Conservation (phyloP, 37 sponge, comb jelly and placozoan genomes). For the Oscarella lobularis region DNA sequence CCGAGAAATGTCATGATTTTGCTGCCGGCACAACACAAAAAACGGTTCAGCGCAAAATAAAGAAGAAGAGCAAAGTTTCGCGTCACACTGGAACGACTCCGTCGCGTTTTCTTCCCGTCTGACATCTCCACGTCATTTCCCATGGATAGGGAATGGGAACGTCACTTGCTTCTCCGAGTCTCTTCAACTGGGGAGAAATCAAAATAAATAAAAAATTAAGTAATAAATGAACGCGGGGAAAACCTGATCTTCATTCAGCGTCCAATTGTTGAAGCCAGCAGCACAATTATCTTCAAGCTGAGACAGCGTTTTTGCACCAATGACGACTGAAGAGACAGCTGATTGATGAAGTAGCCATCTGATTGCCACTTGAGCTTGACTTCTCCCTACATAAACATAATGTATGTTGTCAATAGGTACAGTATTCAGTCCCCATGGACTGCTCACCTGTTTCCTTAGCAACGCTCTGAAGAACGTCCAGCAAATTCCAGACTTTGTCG, state of each 20-base stretch:
- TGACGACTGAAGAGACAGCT: constrained; percentile 58
- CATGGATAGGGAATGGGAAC: neutral
- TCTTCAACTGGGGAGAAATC: neutral
- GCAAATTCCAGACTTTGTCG: constrained; percentile 45
- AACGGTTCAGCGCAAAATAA: no score
- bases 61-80: no score
- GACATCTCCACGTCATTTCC: constrained; percentile 64
- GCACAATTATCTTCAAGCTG: constrained; percentile 71
- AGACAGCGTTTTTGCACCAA: constrained; percentile 52
- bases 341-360: constrained; percentile 68
- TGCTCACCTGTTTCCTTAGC: constrained; percentile 33
- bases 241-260: constrained; percentile 61
- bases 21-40: no score
- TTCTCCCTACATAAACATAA: neutral
- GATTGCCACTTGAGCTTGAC: constrained; percentile 67
- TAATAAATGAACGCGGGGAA: no score
- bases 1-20: no score
- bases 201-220: no score
- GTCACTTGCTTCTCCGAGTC: neutral
- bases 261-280: constrained; percentile 15
- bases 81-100: no score
- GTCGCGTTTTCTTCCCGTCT: constrained; percentile 18
- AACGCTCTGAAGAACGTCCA: constrained; percentile 39
- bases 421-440: no score
- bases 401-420: no score